Evolutionary conservation across 1,140 invertebrate genomes (phyloP), one percentile per base, ranked within the genome.

Genomic region (Mactra quadrangularis): DNA sequence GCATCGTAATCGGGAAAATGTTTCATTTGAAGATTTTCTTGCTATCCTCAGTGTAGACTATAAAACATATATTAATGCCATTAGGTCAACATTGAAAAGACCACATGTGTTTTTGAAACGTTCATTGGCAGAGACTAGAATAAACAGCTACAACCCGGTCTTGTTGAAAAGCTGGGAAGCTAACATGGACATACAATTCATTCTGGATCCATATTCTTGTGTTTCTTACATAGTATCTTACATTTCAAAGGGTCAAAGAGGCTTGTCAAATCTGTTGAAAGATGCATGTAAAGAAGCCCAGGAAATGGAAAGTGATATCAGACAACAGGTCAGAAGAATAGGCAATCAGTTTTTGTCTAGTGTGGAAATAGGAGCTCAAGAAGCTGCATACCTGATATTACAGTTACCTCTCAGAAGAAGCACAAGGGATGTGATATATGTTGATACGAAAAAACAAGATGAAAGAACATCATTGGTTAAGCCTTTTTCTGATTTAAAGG

Each of bases 261-360:
- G n/a, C n/a, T n/a, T n/a, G n/a, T n/a, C n/a, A n/a, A n/a, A n/a
- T n/a, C n/a, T n/a, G n/a, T n/a, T n/a, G n/a, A n/a, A n/a, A n/a
- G n/a, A n/a, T n/a, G n/a, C n/a, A n/a, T n/a, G n/a, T n/a, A n/a
- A 82, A 35, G 84, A 85, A 55, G 79, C 72, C n/a, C 72, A 31
- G 45, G 17, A 83, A 45, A 62, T 33, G 27, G 70, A 70, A 25
- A 72, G 50, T 41, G 64, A 79, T 22, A 70, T 86, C 7, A 77
- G 70, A 19, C n/a, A 53, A 17, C 79, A 82, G 52, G 72, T 86
- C 11, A 29, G 62, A 68, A 17, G 45, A 17, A 86, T 86, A 7
- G 85, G 81, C 11, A 86, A 86, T 52, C 78, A 83, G 53, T 86
- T 86, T 64, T 27, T 45, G n/a, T 84, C 78, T 38, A 35, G 68